Evolutionary conservation across 92 coral and sea anemone genomes (phyloP), one percentile per base, ranked within the genome.

Genomic region (Zoanthus sociatus): DNA sequence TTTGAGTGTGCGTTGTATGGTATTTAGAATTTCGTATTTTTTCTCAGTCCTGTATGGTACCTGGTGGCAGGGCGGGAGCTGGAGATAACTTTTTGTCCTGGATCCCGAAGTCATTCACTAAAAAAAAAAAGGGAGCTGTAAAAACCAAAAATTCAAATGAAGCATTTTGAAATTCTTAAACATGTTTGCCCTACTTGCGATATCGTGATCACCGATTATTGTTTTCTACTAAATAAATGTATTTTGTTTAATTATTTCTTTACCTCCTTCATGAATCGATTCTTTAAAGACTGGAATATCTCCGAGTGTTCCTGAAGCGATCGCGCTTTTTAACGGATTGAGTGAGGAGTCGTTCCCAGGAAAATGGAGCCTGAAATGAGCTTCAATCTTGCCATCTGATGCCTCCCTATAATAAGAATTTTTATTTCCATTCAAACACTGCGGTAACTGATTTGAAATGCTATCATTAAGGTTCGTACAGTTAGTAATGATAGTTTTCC

Each of bases 261-360:
- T 79, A 79, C 84, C 84, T 79, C 84, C 84, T 20, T 63, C 72
- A 10, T 79, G 37, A 68, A 79, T 79, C 17, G 84, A 79, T 2
- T 79, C 84, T 66, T 79, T 79, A 44, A 79, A 94, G 58, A 96
- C 90, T 3, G 98, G 95, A 46, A 96, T 89, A 17, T 94, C 97
- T 21, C 95, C 99, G 10, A 96, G 78, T 11, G 90, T 90, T 51
- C 99, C 99, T 51, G 94, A 79, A 60, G 73, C 73, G 63, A 79
- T 10, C 5, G 84, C 84, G 73, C 30, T 48, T 54, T 69, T 64
- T 68, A 79, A 55, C 63, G 84, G 84, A 6, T 18, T 56, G 20
- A 79, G 73, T n/a, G 84, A 61, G 63, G 84, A 68, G 20, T 18
- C 44, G 33, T 33, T 79, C n/a, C 84, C 74, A 79, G 48, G 84